Conservation (phyloP, 2,888 invertebrate genomes). For the Neuroscelio doddi region DNA sequence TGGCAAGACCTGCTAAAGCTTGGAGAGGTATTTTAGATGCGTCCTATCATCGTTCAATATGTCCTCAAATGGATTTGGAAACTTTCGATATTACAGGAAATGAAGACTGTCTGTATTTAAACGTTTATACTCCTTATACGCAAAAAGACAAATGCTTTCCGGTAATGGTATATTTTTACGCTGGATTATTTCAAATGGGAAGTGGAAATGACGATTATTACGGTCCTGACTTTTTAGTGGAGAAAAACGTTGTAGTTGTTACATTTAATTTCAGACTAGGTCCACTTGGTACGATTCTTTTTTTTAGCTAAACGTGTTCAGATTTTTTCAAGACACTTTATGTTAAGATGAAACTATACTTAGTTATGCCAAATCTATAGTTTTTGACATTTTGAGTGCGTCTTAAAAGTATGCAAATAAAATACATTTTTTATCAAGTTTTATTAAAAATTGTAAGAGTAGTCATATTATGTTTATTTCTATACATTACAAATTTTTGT, state of each 20-base stretch:
- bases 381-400: background rate
- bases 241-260: constrained; percentile 61
- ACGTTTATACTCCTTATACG: constrained; percentile 61
- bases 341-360: too few species aligned
- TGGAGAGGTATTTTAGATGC: constrained; percentile 65
- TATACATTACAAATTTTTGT: too few species aligned
- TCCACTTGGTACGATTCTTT: constrained; percentile 53
- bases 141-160: constrained; percentile 54
- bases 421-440: too few species aligned
- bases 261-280: constrained; percentile 63
- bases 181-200: constrained; percentile 58
- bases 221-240: constrained; percentile 63
- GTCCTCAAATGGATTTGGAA: constrained; percentile 59
- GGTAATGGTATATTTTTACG: constrained; percentile 63
- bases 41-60: constrained; percentile 54
- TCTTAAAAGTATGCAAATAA: background rate
- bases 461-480: too few species aligned
- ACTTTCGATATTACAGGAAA: constrained; percentile 53
- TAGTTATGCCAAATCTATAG: too few species aligned
- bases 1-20: constrained; percentile 52
- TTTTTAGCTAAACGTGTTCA: background rate
- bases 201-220: constrained; percentile 55
- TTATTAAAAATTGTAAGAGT: too few species aligned
- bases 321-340: too few species aligned
- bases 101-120: constrained; percentile 63